Evolutionary conservation across 2,888 invertebrate genomes (phyloP).

Genomic region (Leucophora obtusa): DNA sequence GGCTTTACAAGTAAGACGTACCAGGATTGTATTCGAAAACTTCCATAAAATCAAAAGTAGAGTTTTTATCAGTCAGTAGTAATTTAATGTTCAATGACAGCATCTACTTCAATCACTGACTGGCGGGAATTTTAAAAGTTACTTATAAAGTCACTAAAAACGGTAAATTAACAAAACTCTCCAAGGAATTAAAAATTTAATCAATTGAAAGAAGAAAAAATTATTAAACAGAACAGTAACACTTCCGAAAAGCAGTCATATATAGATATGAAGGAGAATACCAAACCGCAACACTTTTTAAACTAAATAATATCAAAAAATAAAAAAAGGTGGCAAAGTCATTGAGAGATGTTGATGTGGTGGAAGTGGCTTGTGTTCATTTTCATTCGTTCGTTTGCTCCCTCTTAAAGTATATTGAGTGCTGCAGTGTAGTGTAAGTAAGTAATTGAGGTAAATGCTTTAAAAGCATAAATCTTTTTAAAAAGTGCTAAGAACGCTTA

Average conservation of each 20-base stretch:
- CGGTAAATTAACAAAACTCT: slow-evolving; percentile 17
- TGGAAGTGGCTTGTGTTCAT: background rate
- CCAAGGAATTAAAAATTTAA: slow-evolving; percentile 4
- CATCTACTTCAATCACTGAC: background rate
- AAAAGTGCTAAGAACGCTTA: slow-evolving; percentile 45
- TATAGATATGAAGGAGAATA: background rate
- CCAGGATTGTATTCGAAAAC: no score
- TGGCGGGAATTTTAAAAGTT: background rate
- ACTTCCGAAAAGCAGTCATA: background rate
- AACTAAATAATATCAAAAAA: background rate
- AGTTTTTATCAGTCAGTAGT: no score
- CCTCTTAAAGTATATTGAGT: background rate
- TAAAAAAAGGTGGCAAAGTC: slow-evolving; percentile 24
- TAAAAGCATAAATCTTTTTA: slow-evolving; percentile 55
- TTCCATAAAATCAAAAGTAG: no score
- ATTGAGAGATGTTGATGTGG: slow-evolving; percentile 6
- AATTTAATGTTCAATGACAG: background rate
- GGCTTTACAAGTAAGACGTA: no score
- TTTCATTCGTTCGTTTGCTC: background rate
- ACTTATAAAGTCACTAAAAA: background rate
- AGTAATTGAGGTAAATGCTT: slow-evolving; percentile 37
- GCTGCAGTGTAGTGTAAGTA: background rate
- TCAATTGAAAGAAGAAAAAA: background rate
- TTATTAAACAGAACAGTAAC: background rate
- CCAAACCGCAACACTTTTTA: background rate